A percentile compares a stretch with the other conserved stretches of the same genome.
Evolutionary conservation across 2,113 vertebrate genomes (phyloP).

Genomic region (Callochromis pleurospilus): DNA sequence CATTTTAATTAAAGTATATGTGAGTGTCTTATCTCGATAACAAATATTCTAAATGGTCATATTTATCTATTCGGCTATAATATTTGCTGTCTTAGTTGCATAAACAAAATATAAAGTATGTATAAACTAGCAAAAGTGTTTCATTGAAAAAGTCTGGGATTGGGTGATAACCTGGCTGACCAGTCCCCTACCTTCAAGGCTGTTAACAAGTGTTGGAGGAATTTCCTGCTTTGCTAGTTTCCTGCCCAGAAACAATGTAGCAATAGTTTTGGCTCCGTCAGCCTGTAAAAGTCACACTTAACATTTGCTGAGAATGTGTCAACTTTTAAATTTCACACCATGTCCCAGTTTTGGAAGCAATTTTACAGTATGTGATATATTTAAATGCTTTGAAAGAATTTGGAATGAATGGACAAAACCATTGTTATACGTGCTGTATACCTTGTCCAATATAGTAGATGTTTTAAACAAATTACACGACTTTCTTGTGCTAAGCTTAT

Average conservation of each 20-base stretch:
- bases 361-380: background rate
- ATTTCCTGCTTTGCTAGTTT: background rate
- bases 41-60: background rate
- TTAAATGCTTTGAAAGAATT: background rate
- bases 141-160: background rate
- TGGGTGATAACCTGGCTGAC: background rate
- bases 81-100: background rate
- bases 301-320: constrained; percentile 20
- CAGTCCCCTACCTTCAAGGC: background rate
- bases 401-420: background rate
- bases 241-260: background rate
- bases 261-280: background rate
- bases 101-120: background rate
- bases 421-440: background rate
- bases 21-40: background rate
- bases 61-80: background rate
- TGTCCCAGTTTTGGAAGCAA: background rate
- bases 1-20: background rate
- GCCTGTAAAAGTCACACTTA: constrained; percentile 19
- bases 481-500: background rate
- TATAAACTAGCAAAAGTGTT: background rate
- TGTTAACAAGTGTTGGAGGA: background rate
- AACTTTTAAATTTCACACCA: constrained; percentile 35
- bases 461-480: background rate
- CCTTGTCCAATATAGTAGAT: background rate